Evolutionary conservation across 2,797 vertebrate genomes (phyloP), one percentile per base, ranked within the genome.

Genomic region (Amblyraja radiata): DNA sequence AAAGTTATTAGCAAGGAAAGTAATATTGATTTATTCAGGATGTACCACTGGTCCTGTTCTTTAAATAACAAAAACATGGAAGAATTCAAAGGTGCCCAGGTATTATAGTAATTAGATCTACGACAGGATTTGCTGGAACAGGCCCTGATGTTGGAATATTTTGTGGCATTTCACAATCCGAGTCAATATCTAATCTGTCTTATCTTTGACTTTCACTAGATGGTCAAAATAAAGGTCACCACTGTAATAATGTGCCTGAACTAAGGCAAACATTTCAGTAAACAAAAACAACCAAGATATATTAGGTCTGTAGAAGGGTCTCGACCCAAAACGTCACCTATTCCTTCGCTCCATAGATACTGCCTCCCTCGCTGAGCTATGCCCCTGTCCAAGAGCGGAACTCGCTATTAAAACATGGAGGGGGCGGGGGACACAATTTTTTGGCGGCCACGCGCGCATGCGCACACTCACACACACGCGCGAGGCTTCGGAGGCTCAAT

Each of bases 131-230:
- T 92, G 90, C 90, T 92, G 90, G 76, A 92, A 39, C 71, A 92
- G 13, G 74, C 76, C 39, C 39, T 76, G 68, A 76, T 74, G 68
- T 28, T 13, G 58, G 71, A 92, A 76, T 76, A 25, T 92, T 46
- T 92, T 92, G 90, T 71, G 76, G 90, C 90, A 92, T 25, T 92
- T 92, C 90, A 92, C 71, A 74, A 92, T 92, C 90, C 39, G 58
- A 76, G 90, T 92, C 90, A 92, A 92, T 92, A 92, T 76, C 90
- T 92, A 92, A 92, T 76, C 90, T 76, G 73, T 76, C 58, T 92
- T 92, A 92, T 92, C 90, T 92, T 92, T 74, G 71, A 92, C 90
- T 74, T 74, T 76, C 90, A 76, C 71, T 13, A 65, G 39, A 91
- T 91, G 88, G 73, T 91, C 88, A 91, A 91, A 92, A 92, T 92